Conservation (phyloP, 2,888 invertebrate genomes). For the Epinotia ramella region DNA sequence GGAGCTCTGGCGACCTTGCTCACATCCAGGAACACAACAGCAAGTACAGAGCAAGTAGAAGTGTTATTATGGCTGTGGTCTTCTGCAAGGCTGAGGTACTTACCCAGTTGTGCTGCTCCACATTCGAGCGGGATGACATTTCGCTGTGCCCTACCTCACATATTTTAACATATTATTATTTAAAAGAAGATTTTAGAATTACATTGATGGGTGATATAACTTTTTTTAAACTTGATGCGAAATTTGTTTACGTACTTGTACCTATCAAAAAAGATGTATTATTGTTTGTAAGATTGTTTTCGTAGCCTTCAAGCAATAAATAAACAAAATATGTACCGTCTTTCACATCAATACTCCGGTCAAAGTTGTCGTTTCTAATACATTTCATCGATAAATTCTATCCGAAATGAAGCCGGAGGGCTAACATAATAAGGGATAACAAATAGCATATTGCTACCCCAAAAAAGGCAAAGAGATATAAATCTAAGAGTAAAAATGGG, state of each 20-base stretch:
- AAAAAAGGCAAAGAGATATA: constrained; percentile 55
- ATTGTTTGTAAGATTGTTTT: constrained; percentile 29
- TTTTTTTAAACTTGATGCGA: background rate
- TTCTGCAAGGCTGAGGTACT: no score
- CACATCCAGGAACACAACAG: no score
- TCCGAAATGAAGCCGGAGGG: constrained; percentile 50
- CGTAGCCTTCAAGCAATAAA: constrained; percentile 27
- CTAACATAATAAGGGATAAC: constrained; percentile 53
- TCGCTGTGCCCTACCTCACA: no score
- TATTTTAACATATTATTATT: no score
- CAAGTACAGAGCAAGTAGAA: no score
- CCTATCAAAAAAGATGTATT: background rate
- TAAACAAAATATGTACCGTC: constrained; percentile 13
- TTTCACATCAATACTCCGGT: constrained; percentile 24
- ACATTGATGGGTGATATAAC: background rate
- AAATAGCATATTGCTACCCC: constrained; percentile 56
- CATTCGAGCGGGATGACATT: no score
- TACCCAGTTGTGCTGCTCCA: no score
- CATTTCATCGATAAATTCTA: constrained; percentile 51
- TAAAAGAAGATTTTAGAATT: background rate
- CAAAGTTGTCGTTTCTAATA: constrained; percentile 44
- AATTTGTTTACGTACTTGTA: background rate
- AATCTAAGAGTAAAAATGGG: constrained; percentile 55
- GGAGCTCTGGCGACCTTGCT: no score
- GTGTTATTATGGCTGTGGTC: no score